Evolutionary conservation across 2,113 vertebrate genomes (phyloP).

Genomic region (Albula glossodonta): DNA sequence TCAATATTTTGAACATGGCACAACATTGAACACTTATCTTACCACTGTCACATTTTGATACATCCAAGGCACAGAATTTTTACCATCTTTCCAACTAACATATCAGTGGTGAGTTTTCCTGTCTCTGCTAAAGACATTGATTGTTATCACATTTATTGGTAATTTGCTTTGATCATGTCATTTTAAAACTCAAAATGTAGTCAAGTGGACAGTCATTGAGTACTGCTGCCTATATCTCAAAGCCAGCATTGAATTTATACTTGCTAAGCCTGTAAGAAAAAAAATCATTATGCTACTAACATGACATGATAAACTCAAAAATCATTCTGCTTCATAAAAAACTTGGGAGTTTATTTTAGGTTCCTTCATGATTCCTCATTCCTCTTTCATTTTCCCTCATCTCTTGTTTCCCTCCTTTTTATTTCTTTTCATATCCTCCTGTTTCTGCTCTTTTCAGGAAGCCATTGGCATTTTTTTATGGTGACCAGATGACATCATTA

Average conservation of each 20-base stretch:
- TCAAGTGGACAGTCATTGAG: neutral
- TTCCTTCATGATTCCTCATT: neutral
- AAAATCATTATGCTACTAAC: neutral
- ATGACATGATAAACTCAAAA: neutral
- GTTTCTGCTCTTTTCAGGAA: constrained; percentile 44
- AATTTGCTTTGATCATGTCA: no score
- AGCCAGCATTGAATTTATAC: neutral
- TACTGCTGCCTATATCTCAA: neutral
- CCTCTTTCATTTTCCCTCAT: neutral
- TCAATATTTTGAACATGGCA: no score
- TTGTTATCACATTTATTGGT: no score
- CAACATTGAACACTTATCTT: no score
- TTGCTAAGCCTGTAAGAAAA: neutral
- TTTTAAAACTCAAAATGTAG: neutral
- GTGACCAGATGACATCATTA: constrained; percentile 62
- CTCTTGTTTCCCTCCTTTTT: neutral
- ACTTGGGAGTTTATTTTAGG: constrained; percentile 9
- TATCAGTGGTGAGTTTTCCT: no score
- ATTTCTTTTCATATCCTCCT: neutral
- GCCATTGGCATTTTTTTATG: constrained; percentile 55
- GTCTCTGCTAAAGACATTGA: no score
- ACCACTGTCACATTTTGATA: no score
- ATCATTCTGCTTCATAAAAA: neutral
- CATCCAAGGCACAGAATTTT: no score
- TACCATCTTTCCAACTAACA: no score